Evolutionary conservation across 2,888 invertebrate species (phyloP).

Genomic region (Harpalus rufipes): DNA sequence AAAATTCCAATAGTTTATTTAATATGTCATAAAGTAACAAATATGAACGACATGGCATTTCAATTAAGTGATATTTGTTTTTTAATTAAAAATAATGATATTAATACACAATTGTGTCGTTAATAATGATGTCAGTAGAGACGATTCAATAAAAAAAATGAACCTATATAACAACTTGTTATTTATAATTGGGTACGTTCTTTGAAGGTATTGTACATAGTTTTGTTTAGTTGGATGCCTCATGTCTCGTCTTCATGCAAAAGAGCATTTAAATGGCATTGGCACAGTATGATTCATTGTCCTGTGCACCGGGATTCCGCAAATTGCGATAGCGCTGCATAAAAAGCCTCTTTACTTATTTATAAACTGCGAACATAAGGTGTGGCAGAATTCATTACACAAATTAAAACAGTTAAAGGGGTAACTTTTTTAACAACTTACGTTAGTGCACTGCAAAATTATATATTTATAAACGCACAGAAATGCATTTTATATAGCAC

Average conservation of each 20-base stretch:
- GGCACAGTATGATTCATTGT: constrained; percentile 31
- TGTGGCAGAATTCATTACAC: too few species aligned
- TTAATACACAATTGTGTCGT: background rate
- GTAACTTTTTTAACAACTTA: too few species aligned
- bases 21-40: too few species aligned
- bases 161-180: constrained; percentile 10
- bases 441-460: too few species aligned
- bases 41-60: background rate
- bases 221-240: constrained; percentile 11
- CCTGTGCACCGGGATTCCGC: constrained; percentile 1
- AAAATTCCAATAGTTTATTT: too few species aligned
- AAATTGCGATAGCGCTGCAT: background rate
- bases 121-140: background rate
- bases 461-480: too few species aligned
- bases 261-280: constrained; percentile 37
- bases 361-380: too few species aligned
- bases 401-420: too few species aligned
- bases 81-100: background rate
- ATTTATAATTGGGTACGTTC: constrained; percentile 38
- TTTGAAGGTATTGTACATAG: constrained; percentile 31
- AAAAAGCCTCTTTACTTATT: too few species aligned
- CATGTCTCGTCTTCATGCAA: background rate
- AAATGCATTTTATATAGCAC: too few species aligned
- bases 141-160: background rate
- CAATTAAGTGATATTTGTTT: background rate